Evolutionary conservation across 1,140 invertebrate species (phyloP).

Genomic region (Drosophila erecta): DNA sequence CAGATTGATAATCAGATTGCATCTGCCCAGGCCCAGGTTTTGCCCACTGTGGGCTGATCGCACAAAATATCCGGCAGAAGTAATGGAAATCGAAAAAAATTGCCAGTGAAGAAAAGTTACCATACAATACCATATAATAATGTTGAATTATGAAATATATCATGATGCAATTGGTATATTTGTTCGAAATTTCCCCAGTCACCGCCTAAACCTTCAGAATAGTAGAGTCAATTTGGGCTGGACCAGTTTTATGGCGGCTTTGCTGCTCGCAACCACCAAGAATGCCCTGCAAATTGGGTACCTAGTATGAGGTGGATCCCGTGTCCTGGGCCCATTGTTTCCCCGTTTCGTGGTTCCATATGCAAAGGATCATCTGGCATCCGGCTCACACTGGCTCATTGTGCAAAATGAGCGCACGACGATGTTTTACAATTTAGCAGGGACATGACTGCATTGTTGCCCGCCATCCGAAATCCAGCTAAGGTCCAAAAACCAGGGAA

Average conservation of each 20-base stretch:
- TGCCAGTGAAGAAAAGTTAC: too few species aligned
- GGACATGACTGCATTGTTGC: conserved; percentile 24
- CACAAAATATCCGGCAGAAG: not conserved
- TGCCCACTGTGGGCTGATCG: conserved; percentile 12
- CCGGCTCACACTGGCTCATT: conserved; percentile 5
- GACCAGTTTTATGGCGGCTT: conserved; percentile 3
- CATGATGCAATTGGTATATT: too few species aligned
- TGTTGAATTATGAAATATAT: too few species aligned
- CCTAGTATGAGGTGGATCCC: not conserved
- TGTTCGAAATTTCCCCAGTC: not conserved
- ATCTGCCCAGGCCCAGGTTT: conserved; percentile 24
- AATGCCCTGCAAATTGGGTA: conserved; percentile 26
- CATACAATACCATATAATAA: too few species aligned
- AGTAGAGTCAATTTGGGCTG: conserved; percentile 7
- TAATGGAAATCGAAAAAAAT: too few species aligned
- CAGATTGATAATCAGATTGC: conserved; percentile 52
- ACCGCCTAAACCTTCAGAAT: not conserved
- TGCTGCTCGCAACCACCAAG: not conserved
- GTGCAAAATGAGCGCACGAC: conserved; percentile 51
- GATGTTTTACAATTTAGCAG: conserved; percentile 59
- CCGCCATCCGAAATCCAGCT: not conserved
- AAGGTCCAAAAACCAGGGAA: not conserved
- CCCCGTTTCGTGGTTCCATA: conserved; percentile 15
- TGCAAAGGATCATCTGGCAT: not conserved
- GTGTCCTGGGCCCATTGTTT: conserved; percentile 30